Conservation (phyloP, 2,113 vertebrate genomes). For the Pteronura brasiliensis region DNA sequence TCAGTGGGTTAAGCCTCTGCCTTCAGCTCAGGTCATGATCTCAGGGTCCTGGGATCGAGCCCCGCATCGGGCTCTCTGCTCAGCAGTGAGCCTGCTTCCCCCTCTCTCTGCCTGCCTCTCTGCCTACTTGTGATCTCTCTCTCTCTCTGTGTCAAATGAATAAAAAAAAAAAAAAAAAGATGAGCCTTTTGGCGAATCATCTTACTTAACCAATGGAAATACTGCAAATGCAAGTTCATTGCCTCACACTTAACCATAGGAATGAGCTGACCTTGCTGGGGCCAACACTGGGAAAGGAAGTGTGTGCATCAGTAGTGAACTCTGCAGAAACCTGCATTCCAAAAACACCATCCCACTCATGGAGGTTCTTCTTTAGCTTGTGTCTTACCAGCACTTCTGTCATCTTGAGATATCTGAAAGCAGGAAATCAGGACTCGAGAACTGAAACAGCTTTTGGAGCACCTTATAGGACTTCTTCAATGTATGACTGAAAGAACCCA, state of each 20-base stretch:
- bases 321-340: neutral
- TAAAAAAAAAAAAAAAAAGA: too few species aligned
- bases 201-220: neutral
- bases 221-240: neutral
- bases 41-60: too few species aligned
- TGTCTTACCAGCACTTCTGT: neutral
- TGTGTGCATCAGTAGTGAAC: neutral
- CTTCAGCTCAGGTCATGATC: too few species aligned
- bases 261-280: neutral
- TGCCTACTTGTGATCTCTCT: too few species aligned
- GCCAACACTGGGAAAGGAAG: neutral
- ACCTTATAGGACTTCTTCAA: neutral
- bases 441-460: neutral
- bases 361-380: neutral
- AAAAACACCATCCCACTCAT: neutral
- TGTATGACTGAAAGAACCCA: neutral
- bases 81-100: too few species aligned
- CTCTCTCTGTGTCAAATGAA: too few species aligned
- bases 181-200: neutral
- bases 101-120: too few species aligned
- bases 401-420: neutral
- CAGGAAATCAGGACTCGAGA: neutral
- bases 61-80: too few species aligned
- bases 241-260: neutral
- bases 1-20: too few species aligned